Evolutionary conservation across 2,797 vertebrate species (phyloP), one percentile per base, ranked within the genome.

Genomic region (Enteromius unitaeniatus): DNA sequence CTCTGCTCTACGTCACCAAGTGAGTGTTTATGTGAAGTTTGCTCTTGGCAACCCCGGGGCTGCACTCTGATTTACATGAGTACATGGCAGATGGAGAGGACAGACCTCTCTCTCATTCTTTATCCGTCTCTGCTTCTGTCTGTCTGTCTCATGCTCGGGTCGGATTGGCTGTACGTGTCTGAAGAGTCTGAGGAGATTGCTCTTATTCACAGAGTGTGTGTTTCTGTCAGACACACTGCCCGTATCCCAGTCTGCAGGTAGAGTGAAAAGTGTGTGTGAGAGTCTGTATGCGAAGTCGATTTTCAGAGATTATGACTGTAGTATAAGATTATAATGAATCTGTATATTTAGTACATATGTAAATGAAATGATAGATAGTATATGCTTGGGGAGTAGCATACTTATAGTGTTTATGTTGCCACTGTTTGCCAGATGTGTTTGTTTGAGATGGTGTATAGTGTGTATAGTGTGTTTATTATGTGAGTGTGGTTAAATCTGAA

Each of bases 71-170:
- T 87, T 88, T 86, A 76, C 83, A 85, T 65, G 17, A 87, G 80
- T 34, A 77, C 85, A 85, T 78, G 82, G 82, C 88, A 88, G 88
- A 90, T 90, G 88, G 86, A 86, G 83, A 88, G 86, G 81, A 83
- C 88, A 87, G 88, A 89, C 70, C 85, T 77, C 64, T 75, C 58
- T 72, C 83, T 80, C 67, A 6, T 47, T 40, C 67, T 79, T 64
- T 84, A 85, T 86, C 62, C 76, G 28, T 51, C 70, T 82, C 70
- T 58, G 60, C 74, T 70, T 77, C 53, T 82, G 73, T 84, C 73
- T 40, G 72, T 72, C 74, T 72, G 31, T 76, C 70, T 69, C 85
- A 23, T 68, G 45, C 70, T 65, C 47, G 45, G 7, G 69, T 84
- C 31, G 77, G 77, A 80, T 67, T 70, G 84, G 53, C 78, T 80